Percentiles rank a stretch among this genome's conserved stretches.
phyloP scores from a whole-genome alignment of 2,113 vertebrate species.

The Hyaena hyaena region DNA sequence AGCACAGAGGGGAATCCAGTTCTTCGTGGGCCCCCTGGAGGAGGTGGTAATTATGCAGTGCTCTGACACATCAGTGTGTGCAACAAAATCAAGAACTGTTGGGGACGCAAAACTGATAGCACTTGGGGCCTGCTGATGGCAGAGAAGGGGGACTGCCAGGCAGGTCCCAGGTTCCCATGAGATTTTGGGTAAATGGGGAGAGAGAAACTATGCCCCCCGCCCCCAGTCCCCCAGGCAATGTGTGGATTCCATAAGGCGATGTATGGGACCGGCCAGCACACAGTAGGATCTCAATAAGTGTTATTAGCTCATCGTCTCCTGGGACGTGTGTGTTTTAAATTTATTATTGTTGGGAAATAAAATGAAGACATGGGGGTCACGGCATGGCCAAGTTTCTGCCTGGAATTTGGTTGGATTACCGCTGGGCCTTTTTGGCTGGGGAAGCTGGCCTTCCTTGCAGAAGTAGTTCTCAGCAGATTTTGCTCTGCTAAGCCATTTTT shows the following conservation, averaged over 20 bases:
- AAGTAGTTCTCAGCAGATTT: background rate
- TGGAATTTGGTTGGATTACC: background rate
- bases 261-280: accelerated
- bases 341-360: background rate
- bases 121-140: background rate
- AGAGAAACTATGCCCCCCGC: accelerated
- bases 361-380: background rate
- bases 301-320: background rate
- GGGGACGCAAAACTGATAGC: background rate
- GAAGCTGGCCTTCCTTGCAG: background rate
- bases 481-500: background rate
- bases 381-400: background rate
- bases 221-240: accelerated
- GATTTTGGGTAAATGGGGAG: background rate
- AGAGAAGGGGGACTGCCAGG: background rate
- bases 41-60: background rate
- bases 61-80: background rate
- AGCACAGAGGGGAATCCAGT: background rate
- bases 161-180: background rate
- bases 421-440: background rate
- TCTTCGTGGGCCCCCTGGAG: background rate
- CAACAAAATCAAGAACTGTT: background rate
- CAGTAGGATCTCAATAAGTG: accelerated
- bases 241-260: no score
- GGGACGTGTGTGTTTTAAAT: background rate